phyloP scores from a whole-genome alignment of 2,797 vertebrate species.

The Scomberomorus guttatus region DNA sequence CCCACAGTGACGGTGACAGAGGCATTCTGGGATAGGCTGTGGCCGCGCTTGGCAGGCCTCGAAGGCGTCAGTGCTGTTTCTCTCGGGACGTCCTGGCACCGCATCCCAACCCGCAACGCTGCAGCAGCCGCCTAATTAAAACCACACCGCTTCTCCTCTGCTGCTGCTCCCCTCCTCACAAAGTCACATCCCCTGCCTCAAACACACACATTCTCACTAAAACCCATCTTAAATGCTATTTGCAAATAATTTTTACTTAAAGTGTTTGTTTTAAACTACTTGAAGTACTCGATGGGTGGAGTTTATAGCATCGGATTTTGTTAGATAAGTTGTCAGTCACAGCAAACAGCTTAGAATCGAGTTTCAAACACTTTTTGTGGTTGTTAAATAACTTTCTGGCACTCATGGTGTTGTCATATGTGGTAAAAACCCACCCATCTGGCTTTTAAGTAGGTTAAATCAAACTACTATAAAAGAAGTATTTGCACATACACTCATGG shows the following conservation, averaged over 20 bases:
- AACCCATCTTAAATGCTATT: conserved; percentile 32
- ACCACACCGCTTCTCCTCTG: conserved; percentile 73
- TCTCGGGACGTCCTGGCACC: conserved; percentile 87
- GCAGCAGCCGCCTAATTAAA: conserved; percentile 86
- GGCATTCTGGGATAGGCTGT: conserved; percentile 83
- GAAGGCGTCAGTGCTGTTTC: conserved; percentile 89
- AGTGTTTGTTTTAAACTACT: conserved; percentile 59
- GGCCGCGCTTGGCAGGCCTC: conserved; percentile 87
- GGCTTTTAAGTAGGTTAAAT: conserved; percentile 60
- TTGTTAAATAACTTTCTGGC: conserved; percentile 58
- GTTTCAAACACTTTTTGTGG: conserved; percentile 49
- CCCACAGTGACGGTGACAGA: conserved; percentile 82
- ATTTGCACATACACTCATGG: conserved; percentile 41
- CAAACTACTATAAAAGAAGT: conserved; percentile 52
- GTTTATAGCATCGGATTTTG: conserved; percentile 40
- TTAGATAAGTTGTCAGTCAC: conserved; percentile 64
- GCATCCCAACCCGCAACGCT: conserved; percentile 82
- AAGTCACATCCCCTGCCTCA: conserved; percentile 43
- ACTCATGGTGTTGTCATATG: conserved; percentile 50
- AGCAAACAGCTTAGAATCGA: conserved; percentile 11
- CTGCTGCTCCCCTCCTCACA: conserved; percentile 41
- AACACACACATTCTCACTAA: conserved; percentile 15
- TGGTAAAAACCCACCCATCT: conserved; percentile 64
- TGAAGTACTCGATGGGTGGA: conserved; percentile 49
- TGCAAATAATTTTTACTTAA: conserved; percentile 47